phyloP scores from a whole-genome alignment of 2,113 vertebrate genomes.

The Spea bombifrons region DNA sequence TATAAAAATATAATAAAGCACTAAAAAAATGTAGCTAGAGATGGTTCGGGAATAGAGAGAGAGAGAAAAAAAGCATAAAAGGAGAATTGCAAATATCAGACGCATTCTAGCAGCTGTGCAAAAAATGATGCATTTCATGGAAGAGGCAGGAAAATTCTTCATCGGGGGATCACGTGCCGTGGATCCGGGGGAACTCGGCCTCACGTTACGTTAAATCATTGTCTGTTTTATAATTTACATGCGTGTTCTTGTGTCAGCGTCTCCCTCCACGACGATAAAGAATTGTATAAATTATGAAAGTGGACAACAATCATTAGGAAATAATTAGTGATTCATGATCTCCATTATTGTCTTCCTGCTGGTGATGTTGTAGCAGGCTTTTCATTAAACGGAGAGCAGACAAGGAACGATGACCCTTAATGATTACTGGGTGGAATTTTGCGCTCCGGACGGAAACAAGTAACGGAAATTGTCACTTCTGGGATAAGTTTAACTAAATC shows the following conservation, averaged over 20 bases:
- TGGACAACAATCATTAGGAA: background rate
- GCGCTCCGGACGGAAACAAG: no score
- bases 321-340: conserved; percentile 14
- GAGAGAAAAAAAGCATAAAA: background rate
- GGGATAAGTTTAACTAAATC: no score
- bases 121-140: background rate
- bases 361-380: background rate
- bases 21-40: conserved; percentile 1
- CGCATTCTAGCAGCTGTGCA: background rate
- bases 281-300: no score
- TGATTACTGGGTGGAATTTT: no score
- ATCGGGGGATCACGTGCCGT: background rate
- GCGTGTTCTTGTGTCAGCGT: background rate
- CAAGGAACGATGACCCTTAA: background rate
- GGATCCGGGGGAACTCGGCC: no score
- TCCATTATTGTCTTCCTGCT: conserved; percentile 16
- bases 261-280: conserved; percentile 2
- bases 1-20: background rate
- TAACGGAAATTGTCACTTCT: no score
- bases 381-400: conserved; percentile 1
- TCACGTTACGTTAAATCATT: no score
- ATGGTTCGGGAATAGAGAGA: background rate
- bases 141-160: background rate
- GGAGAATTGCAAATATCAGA: background rate
- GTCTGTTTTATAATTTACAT: background rate